Percentiles rank a stretch among this genome's conserved stretches.
phyloP scores from a whole-genome alignment of 2,113 vertebrate genomes.

The Salminus brasiliensis region DNA sequence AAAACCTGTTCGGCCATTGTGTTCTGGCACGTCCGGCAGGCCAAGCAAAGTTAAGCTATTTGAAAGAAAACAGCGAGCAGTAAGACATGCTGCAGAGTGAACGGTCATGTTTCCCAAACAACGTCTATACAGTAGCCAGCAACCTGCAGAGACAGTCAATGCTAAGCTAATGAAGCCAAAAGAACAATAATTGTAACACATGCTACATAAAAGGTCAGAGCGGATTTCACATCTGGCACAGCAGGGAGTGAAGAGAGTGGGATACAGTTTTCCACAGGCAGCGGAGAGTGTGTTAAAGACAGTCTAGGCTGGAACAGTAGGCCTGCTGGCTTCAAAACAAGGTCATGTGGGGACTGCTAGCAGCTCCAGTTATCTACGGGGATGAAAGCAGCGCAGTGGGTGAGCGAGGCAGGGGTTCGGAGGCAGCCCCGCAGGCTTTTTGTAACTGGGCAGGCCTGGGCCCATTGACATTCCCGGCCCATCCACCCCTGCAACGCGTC shows the following conservation, averaged over 20 bases:
- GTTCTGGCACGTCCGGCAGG: too few relatives aligned
- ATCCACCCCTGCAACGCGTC: constrained; percentile 2
- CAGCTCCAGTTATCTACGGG: constrained; percentile 35
- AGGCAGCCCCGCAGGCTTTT: neutral
- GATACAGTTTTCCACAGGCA: neutral
- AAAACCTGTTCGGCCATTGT: too few relatives aligned
- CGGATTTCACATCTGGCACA: constrained; percentile 13
- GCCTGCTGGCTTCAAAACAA: constrained; percentile 13
- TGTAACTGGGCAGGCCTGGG: neutral
- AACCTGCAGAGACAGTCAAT: constrained; percentile 4
- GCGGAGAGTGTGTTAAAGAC: constrained; percentile 18
- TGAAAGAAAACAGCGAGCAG: too few relatives aligned
- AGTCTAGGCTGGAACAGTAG: constrained; percentile 14
- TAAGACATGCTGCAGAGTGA: too few relatives aligned
- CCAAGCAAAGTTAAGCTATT: too few relatives aligned
- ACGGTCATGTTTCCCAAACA: neutral
- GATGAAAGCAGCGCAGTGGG: constrained; percentile 35
- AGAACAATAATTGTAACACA: neutral
- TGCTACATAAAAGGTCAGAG: constrained; percentile 13
- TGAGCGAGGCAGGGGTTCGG: constrained; percentile 21
- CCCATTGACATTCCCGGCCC: constrained; percentile 45
- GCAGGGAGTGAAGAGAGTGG: neutral
- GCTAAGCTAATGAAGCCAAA: neutral
- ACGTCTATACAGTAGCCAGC: neutral
- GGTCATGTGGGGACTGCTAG: constrained; percentile 22